These are phyloP conservation scores for Meandrusa payeni DNA, from an alignment of 2,888 invertebrate genomes.

Conservation along the genomic window DNA sequence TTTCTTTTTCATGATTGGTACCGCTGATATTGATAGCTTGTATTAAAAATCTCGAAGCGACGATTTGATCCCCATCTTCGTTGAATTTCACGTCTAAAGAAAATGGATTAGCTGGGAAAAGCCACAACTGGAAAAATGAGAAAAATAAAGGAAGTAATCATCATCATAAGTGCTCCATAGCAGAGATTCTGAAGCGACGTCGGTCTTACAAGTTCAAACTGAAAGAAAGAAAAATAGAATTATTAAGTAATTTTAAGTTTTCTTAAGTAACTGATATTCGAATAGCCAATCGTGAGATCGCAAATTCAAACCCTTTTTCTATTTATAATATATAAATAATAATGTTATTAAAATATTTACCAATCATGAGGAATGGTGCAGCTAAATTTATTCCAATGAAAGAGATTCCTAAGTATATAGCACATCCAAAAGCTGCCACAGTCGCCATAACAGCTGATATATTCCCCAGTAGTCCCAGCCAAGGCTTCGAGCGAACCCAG, in stretches of 20 bases:
- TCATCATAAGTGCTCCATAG: conserved; percentile 95
- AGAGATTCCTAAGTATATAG: conserved; percentile 93
- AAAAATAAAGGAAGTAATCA: conserved; percentile 95
- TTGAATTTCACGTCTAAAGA: conserved; percentile 92
- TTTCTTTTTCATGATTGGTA: conserved; percentile 94
- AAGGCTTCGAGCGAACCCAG: conserved; percentile 95
- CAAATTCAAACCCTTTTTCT: no score
- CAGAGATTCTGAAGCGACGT: conserved; percentile 94
- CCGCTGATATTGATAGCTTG: conserved; percentile 94
- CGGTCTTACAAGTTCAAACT: conserved; percentile 93
- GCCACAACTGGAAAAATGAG: conserved; percentile 85
- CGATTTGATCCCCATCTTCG: conserved; percentile 85
- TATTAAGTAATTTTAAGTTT: not conserved
- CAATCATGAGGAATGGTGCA: conserved; percentile 97
- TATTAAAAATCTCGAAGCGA: conserved; percentile 92
- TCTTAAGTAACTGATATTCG: no score
- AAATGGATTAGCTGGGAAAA: conserved; percentile 89
- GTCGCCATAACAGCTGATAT: conserved; percentile 96
- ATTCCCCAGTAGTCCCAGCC: conserved; percentile 94
- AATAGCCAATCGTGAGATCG: no score
- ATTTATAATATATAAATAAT: no score
- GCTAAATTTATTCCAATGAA: conserved; percentile 97
- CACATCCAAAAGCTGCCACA: conserved; percentile 92
- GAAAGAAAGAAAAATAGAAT: no score
- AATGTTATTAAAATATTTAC: conserved; percentile 80